Conservation (phyloP, 2,113 vertebrate genomes). For the Pavo muticus region DNA sequence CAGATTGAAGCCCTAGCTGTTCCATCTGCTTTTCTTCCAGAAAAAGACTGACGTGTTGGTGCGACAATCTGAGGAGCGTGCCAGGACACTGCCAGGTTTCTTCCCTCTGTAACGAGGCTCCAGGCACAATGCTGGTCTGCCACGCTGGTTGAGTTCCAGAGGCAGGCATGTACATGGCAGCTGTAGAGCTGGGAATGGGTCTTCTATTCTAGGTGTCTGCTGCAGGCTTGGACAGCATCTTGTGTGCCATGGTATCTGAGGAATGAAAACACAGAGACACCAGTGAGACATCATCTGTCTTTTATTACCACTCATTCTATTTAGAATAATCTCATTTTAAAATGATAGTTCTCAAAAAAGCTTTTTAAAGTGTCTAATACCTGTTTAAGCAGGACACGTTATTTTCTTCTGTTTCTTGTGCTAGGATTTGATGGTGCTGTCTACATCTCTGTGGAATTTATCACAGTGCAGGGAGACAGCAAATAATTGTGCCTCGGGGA, state of each 20-base stretch:
- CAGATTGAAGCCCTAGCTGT: background rate
- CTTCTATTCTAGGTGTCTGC: background rate
- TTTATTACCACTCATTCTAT: background rate
- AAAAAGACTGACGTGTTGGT: background rate
- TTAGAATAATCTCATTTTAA: background rate
- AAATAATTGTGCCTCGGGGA: background rate
- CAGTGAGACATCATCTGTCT: background rate
- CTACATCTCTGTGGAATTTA: background rate
- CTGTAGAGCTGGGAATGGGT: accelerated
- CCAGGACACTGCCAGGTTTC: background rate
- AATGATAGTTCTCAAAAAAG: background rate
- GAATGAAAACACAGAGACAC: background rate
- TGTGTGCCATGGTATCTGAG: background rate
- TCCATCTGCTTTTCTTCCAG: background rate
- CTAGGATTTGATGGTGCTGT: background rate
- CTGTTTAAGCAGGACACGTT: background rate
- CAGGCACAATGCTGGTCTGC: background rate
- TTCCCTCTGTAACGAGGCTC: accelerated
- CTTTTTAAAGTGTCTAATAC: background rate
- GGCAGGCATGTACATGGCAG: background rate
- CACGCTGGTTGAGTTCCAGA: background rate
- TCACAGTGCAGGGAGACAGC: background rate
- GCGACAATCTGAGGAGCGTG: background rate
- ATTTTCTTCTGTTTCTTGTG: background rate
- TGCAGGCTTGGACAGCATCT: background rate